Base-by-base conservation (phyloP, 2,888 invertebrate genomes). In the Pollenia labialis region DNA sequence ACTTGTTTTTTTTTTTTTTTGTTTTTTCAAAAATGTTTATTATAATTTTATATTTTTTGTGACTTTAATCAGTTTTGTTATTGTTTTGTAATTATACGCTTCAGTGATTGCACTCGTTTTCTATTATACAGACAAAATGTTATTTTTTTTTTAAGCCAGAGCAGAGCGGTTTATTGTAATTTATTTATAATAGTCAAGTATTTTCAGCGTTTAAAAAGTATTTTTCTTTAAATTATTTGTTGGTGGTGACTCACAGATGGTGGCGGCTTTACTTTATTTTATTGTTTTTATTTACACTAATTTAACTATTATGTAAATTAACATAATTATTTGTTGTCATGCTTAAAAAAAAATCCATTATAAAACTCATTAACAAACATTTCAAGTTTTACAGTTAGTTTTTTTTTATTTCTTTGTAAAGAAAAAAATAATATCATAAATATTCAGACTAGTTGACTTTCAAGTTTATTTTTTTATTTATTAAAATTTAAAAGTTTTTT, bases 1-100 rank as follows among this genome's bases (percentile, higher is more conserved):
- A 74, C 42, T 74, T 74, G 74, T 50, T 14, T 8, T 54, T 23
- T 23, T n/a, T 16, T 32, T 32, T 32, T 32, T 32, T 6, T 14
- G 2, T 54, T 23, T 23, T n/a, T 16, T 40, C 6, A 6, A 32
- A 32, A 32, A 32, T 6, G 32, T 75, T 58, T 16, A 11, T 64
- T 46, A 16, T 46, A 44, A 68, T 74, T 74, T 77, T 54, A 12
- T 71, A 56, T 11, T 71, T 16, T 62, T 60, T 32, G 48, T 14
- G 42, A 64, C 11, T 56, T 75, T 81, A 66, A 81, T 81, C 72
- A 85, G 68, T 85, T 85, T 76, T 46, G 40, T 77, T 32, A 68
- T 72, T 54, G 64, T 76, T 62, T 85, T 82, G 81, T 85, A 82
- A 82, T 82, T 85, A 85, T 71, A 82, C 77, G 85, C 85, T 82